Base-by-base conservation (phyloP, 2,888 invertebrate genomes). In the Lithosia quadra region DNA sequence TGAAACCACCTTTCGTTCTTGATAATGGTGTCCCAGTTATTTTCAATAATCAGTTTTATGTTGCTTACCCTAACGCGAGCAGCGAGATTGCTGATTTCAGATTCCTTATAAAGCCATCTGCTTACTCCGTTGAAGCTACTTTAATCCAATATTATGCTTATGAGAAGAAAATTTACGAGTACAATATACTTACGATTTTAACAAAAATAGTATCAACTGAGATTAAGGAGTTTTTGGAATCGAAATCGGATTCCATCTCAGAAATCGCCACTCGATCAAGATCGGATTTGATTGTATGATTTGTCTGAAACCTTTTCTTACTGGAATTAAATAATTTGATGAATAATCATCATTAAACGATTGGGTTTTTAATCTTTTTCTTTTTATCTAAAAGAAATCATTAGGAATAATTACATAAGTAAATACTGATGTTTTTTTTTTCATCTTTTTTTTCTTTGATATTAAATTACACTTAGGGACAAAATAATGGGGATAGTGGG, bases 81-180 rank as follows among this genome's bases (percentile, higher is more conserved):
- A 81, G 78, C 49, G 86, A 89, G 68, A 0, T 39, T 0, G 68
- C 71, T 0, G 81, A 84, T 0, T 72, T 91, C 21, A 75, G 81
- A 10, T 80, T 92, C 2, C 28, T 77, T 21, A 82, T 79, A 0
- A 84, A 82, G 7, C 91, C 92, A 0, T 81, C 89, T 0, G 93
- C 92, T 1, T 90, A 84, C 53, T 81, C 85, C 0, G 73, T 88
- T 65, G 92, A 93, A 71, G 88, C 82, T 0, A 79, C 87, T 0
- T 67, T 91, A 0, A 77, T 92, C 2, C 88, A 91, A 34, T 93
- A 89, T 71, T 91, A 83, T 21, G 92, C 81, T 9, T 84, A 88
- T 57, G 79, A 92, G 15, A 92, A 93, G 70, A 90, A 87, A 7
- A 89, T 94, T 39, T 94, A 93, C 63, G 86, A 90, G 72, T 92